Evolutionary conservation across 2,888 invertebrate genomes (phyloP), one percentile per base, ranked within the genome.

Genomic region (Drosophila suboccidentalis): DNA sequence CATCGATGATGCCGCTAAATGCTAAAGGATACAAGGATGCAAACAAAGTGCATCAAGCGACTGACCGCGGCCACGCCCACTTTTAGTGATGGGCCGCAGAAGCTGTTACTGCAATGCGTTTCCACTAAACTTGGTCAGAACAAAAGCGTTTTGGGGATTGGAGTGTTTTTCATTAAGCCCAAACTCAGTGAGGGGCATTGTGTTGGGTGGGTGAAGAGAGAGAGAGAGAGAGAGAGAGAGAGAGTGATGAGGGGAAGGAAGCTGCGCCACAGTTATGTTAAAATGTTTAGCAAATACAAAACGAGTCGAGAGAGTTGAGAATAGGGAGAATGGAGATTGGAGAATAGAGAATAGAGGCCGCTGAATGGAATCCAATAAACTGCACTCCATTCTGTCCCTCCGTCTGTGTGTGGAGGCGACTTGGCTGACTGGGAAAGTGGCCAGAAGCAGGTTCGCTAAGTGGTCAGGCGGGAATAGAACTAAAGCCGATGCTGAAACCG

Each of bases 281-380:
- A 82, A 84, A 82, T 82, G 82, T 82, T 83, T 78, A 74, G 76
- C 78, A 86, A 83, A 86, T 82, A 80, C 75, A 66, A 63, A 68
- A 58, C 64, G 64, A 72, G 77, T 58, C 46, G 61, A 72, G 51
- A 58, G 51, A 58, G 65, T 55, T 11, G 29, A 29, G 29, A 32
- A n/a, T 29, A 26, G 26, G 26, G 50, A 58, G 38, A 53, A 58
- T 43, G 43, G n/a, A 11, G 46, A 32, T 8, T 17, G 11, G 39
- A 29, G 53, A 29, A 38, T n/a, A 1, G n/a, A n/a, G 38, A 38
- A 22, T 38, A 43, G 57, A 64, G 60, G 54, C 59, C 57, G 43
- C 53, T 60, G 75, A 71, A 80, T 76, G 74, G 69, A 71, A 84
- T 80, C 78, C 86, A 85, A 85, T 85, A 85, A 86, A 73, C 86